phyloP scores from a whole-genome alignment of 35 echinoderm and acorn worm genomes.

The Chiridota heheva region DNA sequence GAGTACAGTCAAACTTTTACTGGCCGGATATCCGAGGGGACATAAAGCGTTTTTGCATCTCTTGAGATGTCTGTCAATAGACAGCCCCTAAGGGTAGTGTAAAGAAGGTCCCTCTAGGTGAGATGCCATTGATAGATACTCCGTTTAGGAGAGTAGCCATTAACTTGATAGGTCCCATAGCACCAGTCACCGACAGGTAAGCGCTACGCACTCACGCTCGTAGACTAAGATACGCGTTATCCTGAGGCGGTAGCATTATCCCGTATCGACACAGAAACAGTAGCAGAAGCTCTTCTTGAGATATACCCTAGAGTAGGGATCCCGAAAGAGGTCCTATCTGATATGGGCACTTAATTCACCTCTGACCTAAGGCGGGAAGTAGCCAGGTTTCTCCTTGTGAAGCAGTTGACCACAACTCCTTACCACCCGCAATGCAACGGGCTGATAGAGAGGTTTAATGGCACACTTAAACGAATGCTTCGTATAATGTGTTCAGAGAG shows the following conservation, averaged over 20 bases:
- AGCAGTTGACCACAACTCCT: not conserved
- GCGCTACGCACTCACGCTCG: slow-evolving; percentile 10
- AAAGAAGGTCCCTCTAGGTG: slow-evolving; percentile 37
- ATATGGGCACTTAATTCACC: slow-evolving; percentile 8
- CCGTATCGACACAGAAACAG: not conserved
- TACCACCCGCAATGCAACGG: not conserved
- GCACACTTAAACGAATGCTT: too few relatives aligned
- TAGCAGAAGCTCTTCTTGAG: slow-evolving; percentile 37
- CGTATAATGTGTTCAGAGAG: too few relatives aligned
- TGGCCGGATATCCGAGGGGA: slow-evolving; percentile 39
- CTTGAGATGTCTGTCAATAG: slow-evolving; percentile 39
- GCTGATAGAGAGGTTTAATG: too few relatives aligned
- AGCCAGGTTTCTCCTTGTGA: not conserved
- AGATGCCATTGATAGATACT: slow-evolving; percentile 34
- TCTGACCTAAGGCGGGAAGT: slow-evolving; percentile 16
- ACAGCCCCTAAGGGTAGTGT: slow-evolving; percentile 1
- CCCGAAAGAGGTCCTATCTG: slow-evolving; percentile 2
- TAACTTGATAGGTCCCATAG: slow-evolving; percentile 39
- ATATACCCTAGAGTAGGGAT: too few relatives aligned
- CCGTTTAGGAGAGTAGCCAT: slow-evolving; percentile 45
- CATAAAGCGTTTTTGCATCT: slow-evolving; percentile 21
- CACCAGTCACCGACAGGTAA: too few relatives aligned
- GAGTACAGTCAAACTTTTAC: slow-evolving; percentile 50
- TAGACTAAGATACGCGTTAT: slow-evolving; percentile 34
- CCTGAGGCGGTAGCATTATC: slow-evolving; percentile 15